phyloP scores from a whole-genome alignment of 2,113 vertebrate species.

The Actenoides hombroni region DNA sequence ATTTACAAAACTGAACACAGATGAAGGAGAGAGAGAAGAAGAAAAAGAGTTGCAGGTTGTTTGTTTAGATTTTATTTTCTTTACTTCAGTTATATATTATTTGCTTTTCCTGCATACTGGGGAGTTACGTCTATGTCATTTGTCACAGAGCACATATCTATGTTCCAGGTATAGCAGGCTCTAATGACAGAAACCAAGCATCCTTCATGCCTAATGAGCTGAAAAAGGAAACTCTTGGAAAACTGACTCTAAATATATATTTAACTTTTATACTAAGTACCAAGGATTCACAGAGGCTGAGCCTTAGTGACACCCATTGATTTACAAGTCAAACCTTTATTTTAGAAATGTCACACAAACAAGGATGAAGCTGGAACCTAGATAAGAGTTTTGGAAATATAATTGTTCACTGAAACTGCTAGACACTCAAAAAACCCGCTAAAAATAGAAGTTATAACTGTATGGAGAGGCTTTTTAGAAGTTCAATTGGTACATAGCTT shows the following conservation, averaged over 20 bases:
- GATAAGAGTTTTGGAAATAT: neutral
- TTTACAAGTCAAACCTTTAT: neutral
- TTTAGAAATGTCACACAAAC: neutral
- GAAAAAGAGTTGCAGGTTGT: neutral
- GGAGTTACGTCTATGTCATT: neutral
- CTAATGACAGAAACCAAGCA: neutral
- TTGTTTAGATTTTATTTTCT: neutral
- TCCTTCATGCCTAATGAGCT: neutral
- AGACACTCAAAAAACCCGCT: neutral
- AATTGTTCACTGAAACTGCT: neutral
- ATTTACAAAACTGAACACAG: neutral
- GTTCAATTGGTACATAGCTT: neutral
- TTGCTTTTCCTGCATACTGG: neutral
- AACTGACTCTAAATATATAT: neutral
- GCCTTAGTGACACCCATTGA: neutral
- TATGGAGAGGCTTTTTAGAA: neutral
- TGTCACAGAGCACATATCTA: neutral
- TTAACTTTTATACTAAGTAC: neutral
- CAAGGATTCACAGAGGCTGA: neutral
- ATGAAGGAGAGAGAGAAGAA: neutral
- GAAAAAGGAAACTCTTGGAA: neutral
- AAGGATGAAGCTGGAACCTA: neutral
- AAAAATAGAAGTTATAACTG: neutral
- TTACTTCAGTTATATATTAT: neutral
- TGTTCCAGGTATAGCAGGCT: neutral